phyloP scores from a whole-genome alignment of 2,797 vertebrate species.

The Hyperoplus lanceolatus region DNA sequence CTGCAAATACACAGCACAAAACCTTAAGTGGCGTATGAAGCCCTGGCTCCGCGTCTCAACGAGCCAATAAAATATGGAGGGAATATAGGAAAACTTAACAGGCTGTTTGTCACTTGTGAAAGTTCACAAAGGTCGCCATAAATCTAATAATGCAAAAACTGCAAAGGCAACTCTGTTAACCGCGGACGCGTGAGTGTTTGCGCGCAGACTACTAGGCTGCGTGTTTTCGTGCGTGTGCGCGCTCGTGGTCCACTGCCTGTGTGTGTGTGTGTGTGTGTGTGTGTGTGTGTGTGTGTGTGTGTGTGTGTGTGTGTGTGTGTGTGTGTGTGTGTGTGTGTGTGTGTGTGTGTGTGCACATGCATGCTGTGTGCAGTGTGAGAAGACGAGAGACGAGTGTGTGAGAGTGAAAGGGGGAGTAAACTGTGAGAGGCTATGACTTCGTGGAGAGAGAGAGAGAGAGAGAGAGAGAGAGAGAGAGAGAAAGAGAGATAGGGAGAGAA shows the following conservation, averaged over 20 bases:
- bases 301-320: slow-evolving; percentile 19
- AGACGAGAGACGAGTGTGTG: slow-evolving; percentile 49
- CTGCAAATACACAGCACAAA: slow-evolving; percentile 68
- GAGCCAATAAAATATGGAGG: slow-evolving; percentile 81
- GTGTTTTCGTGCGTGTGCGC: slow-evolving; percentile 8
- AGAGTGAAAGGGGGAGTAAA: slow-evolving; percentile 55
- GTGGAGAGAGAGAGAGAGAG: slow-evolving; percentile 18
- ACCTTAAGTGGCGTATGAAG: slow-evolving; percentile 60
- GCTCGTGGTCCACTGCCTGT: slow-evolving; percentile 1
- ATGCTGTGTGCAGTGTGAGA: slow-evolving; percentile 52
- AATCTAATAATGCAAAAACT: slow-evolving; percentile 74
- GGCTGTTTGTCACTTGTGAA: slow-evolving; percentile 79
- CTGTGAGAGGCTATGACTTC: slow-evolving; percentile 46
- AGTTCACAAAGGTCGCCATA: slow-evolving; percentile 82
- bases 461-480: neutral
- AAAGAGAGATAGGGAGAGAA: neutral
- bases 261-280: slow-evolving; percentile 1
- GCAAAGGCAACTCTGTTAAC: slow-evolving; percentile 53
- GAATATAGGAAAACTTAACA: slow-evolving; percentile 74
- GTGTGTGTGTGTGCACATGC: slow-evolving; percentile 14
- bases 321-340: slow-evolving; percentile 3
- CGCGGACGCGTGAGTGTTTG: slow-evolving; percentile 12
- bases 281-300: slow-evolving; percentile 14
- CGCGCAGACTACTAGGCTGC: slow-evolving; percentile 3
- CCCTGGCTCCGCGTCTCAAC: slow-evolving; percentile 65